A percentile compares a stretch with the other conserved stretches of the same genome.
phyloP scores from a whole-genome alignment of 1,140 invertebrate genomes.

The Nebria ingens region DNA sequence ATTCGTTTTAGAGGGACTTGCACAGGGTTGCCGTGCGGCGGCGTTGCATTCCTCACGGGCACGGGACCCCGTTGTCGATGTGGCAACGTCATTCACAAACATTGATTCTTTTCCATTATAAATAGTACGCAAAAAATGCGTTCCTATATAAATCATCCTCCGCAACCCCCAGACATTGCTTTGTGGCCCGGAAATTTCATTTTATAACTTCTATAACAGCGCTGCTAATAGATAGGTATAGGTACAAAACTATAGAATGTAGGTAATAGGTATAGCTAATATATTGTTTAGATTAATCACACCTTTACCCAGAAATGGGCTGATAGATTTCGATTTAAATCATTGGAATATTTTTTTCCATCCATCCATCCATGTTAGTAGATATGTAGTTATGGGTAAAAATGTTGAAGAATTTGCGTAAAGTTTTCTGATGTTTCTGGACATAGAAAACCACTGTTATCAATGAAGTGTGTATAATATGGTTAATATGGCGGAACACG shows the following conservation, averaged over 20 bases:
- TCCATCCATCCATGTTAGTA: too few relatives aligned
- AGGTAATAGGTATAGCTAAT: too few relatives aligned
- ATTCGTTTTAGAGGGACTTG: too few relatives aligned
- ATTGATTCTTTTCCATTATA: constrained; percentile 34
- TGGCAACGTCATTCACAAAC: constrained; percentile 29
- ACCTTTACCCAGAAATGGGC: neutral
- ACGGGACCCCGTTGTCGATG: neutral
- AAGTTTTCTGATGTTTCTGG: too few relatives aligned
- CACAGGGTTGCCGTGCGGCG: too few relatives aligned
- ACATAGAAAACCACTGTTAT: too few relatives aligned
- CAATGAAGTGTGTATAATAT: neutral
- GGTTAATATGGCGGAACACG: neutral
- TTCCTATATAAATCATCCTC: constrained; percentile 33
- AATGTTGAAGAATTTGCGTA: too few relatives aligned
- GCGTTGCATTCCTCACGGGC: constrained; percentile 1
- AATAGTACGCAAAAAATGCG: constrained; percentile 33
- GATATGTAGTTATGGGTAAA: too few relatives aligned
- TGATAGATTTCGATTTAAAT: neutral
- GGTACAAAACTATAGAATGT: too few relatives aligned
- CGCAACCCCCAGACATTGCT: constrained; percentile 28
- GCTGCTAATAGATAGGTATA: constrained; percentile 27
- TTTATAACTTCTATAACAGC: constrained; percentile 34
- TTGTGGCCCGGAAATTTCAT: constrained; percentile 35
- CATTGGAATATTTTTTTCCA: neutral
- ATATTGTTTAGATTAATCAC: too few relatives aligned